These are phyloP conservation scores for Apostichopus japonicus DNA, from an alignment of 35 echinoderm and acorn worm species.

Conservation along the genomic window DNA sequence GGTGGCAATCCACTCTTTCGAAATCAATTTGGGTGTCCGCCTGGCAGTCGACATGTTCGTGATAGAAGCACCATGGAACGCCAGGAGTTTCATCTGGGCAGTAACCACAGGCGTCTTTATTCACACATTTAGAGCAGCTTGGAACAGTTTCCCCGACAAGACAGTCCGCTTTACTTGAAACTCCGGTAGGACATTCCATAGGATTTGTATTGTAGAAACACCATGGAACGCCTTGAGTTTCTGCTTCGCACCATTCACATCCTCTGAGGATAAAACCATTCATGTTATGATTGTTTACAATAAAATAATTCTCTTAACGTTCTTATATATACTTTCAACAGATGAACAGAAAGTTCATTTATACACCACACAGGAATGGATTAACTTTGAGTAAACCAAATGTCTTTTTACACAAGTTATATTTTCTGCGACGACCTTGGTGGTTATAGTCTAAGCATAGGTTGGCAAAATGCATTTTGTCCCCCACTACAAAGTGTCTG, in stretches of 20 bases:
- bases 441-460: no score
- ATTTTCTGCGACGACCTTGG: no score
- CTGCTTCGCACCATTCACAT: constrained; percentile 64
- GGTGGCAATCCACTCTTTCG: constrained; percentile 6
- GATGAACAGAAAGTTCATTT: no score
- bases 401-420: no score
- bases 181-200: not conserved
- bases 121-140: constrained; percentile 1
- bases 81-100: not conserved
- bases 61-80: constrained; percentile 21
- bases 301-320: not conserved
- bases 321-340: not conserved
- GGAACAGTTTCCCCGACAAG: not conserved
- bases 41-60: not conserved
- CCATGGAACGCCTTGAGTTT: constrained; percentile 51
- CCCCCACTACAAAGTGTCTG: no score
- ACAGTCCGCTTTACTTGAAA: not conserved
- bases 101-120: not conserved
- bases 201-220: constrained; percentile 76
- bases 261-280: constrained; percentile 37
- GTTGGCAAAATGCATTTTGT: no score
- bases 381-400: no score
- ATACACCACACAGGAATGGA: no score
- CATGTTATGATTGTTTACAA: no score
- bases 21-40: not conserved